Conservation (phyloP, 2,797 vertebrate species). For the Euthynnus affinis region DNA sequence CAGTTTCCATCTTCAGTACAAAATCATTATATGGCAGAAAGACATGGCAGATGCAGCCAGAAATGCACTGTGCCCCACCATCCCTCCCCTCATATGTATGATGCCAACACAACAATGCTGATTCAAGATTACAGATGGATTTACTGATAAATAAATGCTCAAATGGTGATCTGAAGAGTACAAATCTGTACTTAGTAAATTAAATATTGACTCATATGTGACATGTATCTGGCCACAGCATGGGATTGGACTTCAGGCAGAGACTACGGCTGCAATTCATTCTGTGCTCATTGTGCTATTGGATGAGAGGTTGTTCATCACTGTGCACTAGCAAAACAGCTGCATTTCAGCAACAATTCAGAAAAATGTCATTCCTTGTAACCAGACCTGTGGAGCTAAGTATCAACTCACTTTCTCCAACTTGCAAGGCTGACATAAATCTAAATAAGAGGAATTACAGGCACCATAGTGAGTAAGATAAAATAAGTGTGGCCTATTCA, state of each 20-base stretch:
- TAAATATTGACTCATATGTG: slow-evolving; percentile 74
- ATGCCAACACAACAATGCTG: slow-evolving; percentile 53
- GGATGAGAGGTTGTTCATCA: slow-evolving; percentile 63
- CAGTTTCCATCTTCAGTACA: slow-evolving; percentile 52
- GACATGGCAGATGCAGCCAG: slow-evolving; percentile 20
- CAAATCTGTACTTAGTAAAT: slow-evolving; percentile 71
- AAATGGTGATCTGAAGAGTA: slow-evolving; percentile 34
- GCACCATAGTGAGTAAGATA: neutral
- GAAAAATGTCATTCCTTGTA: slow-evolving; percentile 29
- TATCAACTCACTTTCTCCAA: slow-evolving; percentile 30
- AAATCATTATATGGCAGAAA: slow-evolving; percentile 50
- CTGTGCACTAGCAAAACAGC: slow-evolving; percentile 13
- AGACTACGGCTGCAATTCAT: slow-evolving; percentile 34
- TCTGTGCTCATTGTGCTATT: slow-evolving; percentile 37
- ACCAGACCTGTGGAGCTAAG: neutral
- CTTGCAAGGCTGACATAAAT: slow-evolving; percentile 24
- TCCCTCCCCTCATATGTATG: neutral
- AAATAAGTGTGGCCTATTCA: neutral
- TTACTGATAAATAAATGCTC: slow-evolving; percentile 56
- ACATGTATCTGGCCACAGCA: slow-evolving; percentile 47
- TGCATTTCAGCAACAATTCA: slow-evolving; percentile 55
- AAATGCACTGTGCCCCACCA: slow-evolving; percentile 4
- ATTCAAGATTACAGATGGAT: slow-evolving; percentile 52
- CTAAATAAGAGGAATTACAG: slow-evolving; percentile 5
- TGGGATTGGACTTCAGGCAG: slow-evolving; percentile 4